Conservation (phyloP, 2,113 vertebrate species). For the Geothlypis trichas region DNA sequence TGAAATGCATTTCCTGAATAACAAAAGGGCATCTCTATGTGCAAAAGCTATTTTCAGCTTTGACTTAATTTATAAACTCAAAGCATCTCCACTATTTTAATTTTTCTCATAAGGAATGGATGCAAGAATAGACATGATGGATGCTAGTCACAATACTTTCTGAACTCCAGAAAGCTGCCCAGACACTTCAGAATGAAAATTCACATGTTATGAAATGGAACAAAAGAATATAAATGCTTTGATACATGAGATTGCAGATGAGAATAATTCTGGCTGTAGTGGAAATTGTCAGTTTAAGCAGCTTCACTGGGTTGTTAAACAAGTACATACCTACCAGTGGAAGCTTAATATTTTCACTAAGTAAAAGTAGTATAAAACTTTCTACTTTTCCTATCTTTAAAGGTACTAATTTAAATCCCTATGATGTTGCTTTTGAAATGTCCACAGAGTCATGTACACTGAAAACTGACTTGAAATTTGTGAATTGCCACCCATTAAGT, state of each 20-base stretch:
- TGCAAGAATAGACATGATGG: not conserved
- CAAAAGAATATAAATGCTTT: not conserved
- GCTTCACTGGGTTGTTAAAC: not conserved
- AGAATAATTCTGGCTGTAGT: not conserved
- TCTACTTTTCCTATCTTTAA: not conserved
- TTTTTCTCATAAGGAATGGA: not conserved
- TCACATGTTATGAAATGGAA: not conserved
- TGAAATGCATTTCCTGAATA: slow-evolving; percentile 4
- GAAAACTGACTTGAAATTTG: not conserved
- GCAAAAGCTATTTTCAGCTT: slow-evolving; percentile 30
- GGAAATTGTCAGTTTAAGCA: not conserved
- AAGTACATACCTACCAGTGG: not conserved
- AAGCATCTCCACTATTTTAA: not conserved
- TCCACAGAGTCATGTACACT: not conserved
- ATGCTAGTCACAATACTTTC: not conserved
- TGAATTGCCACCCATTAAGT: not conserved
- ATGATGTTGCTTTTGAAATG: not conserved
- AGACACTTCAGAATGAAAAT: not conserved
- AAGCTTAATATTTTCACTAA: not conserved
- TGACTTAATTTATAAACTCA: not conserved
- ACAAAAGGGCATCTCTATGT: not conserved
- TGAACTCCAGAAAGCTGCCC: not conserved
- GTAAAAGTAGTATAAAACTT: not conserved
- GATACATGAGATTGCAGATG: not conserved
- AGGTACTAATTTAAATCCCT: not conserved